A percentile compares a stretch with the other conserved stretches of the same genome.
Conservation (phyloP, 2,113 vertebrate genomes). For the Megaptera novaeangliae region DNA sequence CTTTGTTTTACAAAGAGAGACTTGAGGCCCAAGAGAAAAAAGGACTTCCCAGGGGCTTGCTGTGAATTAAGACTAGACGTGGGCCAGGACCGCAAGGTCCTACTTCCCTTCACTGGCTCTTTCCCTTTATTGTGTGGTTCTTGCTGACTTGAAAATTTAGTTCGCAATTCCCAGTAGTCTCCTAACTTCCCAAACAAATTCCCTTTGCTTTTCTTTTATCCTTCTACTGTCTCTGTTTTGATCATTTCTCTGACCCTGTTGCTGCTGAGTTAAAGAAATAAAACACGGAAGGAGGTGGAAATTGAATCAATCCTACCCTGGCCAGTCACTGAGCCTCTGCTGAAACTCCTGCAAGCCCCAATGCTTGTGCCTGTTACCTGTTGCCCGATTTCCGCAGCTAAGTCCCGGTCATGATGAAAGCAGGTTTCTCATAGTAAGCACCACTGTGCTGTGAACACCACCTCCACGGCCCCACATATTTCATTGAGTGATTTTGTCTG, state of each 20-base stretch:
- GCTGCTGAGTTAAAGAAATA: background rate
- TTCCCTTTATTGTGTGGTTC: background rate
- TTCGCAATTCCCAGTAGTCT: background rate
- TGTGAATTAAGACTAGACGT: background rate
- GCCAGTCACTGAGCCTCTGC: background rate
- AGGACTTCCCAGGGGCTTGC: background rate
- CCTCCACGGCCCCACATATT: accelerated
- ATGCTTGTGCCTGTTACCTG: background rate
- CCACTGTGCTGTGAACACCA: accelerated
- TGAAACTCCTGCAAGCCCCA: background rate
- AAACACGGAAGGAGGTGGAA: background rate
- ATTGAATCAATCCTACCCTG: background rate
- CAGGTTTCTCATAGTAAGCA: accelerated
- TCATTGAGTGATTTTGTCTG: background rate
- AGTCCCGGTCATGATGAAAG: accelerated
- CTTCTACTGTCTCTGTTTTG: background rate
- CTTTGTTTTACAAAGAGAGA: background rate
- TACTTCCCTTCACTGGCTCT: background rate
- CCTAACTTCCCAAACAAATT: background rate
- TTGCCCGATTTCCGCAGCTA: background rate
- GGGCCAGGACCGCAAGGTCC: background rate
- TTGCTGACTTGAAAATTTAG: background rate
- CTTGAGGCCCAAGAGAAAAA: background rate
- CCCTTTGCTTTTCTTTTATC: background rate
- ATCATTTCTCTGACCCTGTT: background rate